These are phyloP conservation scores for Agelastica alni DNA, from an alignment of 2,888 invertebrate species.

Conservation along the genomic window DNA sequence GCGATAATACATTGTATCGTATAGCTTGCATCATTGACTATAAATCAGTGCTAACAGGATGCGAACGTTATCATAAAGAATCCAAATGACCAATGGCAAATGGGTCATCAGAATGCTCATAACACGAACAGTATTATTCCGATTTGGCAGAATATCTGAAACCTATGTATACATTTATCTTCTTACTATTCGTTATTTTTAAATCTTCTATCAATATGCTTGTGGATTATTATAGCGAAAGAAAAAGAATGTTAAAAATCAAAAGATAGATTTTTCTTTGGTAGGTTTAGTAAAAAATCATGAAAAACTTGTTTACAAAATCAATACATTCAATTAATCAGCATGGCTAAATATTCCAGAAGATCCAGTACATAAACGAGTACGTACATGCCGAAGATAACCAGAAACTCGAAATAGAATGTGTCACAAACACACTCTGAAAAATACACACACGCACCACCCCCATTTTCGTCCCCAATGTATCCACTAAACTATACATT, in stretches of 20 bases:
- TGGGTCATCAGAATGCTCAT: conserved; percentile 16
- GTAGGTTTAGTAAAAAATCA: no score
- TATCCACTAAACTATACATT: neutral
- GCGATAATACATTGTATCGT: neutral
- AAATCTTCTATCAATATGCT: no score
- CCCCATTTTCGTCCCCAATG: neutral
- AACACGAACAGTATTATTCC: conserved; percentile 8
- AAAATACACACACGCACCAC: neutral
- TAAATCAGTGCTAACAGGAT: conserved; percentile 15
- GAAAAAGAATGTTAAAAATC: no score
- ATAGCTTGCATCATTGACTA: conserved; percentile 7
- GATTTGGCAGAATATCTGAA: conserved; percentile 7
- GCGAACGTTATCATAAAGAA: conserved; percentile 16
- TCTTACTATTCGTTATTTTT: no score
- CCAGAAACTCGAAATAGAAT: neutral
- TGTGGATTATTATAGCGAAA: no score
- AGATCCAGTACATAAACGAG: no score
- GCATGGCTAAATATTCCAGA: no score
- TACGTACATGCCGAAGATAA: no score
- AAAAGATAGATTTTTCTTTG: no score
- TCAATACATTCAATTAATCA: no score
- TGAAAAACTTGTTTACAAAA: no score
- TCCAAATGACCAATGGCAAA: conserved; percentile 9
- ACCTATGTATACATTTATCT: conserved; percentile 1
- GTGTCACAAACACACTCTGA: neutral